Evolutionary conservation across 1,140 invertebrate genomes (phyloP).

Genomic region (Lepidotrigona ventralis): DNA sequence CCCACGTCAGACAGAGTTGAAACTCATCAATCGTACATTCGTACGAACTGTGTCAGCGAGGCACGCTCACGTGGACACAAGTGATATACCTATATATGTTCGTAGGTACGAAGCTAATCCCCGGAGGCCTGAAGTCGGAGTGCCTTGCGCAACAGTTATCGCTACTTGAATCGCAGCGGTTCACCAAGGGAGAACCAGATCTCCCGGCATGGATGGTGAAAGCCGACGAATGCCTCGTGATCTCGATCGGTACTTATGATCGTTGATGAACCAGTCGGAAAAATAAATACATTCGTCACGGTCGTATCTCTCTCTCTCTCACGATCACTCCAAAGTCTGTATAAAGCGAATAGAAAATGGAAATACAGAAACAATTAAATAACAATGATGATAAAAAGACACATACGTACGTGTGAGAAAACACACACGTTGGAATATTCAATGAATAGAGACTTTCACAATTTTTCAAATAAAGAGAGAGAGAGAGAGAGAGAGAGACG

Average conservation of each 20-base stretch:
- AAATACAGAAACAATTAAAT: too few species aligned
- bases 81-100: background rate
- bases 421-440: too few species aligned
- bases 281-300: conserved; percentile 40
- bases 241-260: conserved; percentile 18
- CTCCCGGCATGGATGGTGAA: conserved; percentile 71
- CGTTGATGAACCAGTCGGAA: conserved; percentile 46
- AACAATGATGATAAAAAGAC: too few species aligned
- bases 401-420: too few species aligned
- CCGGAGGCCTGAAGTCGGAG: conserved; percentile 40
- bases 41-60: background rate
- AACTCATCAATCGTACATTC: too few species aligned
- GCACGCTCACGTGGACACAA: background rate
- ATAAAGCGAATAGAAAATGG: too few species aligned
- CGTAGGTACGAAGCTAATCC: conserved; percentile 20
- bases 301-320: conserved; percentile 1
- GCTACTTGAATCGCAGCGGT: conserved; percentile 25
- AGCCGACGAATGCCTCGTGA: conserved; percentile 63
- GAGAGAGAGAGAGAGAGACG: background rate
- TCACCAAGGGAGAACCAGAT: conserved; percentile 68
- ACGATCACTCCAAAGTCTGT: background rate
- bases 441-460: background rate
- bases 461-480: background rate
- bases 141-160: conserved; percentile 65
- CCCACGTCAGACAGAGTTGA: too few species aligned